Base-by-base conservation (phyloP, 2,113 vertebrate species). In the Nothocercus julius region DNA sequence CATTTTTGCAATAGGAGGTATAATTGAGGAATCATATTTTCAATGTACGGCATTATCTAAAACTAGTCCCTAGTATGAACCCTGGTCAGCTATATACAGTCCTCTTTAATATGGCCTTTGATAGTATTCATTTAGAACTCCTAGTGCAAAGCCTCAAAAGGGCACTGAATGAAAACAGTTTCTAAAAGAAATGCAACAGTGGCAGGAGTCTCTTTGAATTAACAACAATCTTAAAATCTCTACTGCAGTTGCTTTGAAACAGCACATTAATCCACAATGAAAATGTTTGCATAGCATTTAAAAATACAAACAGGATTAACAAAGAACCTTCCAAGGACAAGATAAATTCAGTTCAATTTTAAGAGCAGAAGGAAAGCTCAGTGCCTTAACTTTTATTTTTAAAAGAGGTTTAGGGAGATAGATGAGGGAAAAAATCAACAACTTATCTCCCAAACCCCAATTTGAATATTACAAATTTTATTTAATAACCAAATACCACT, bases 1-100 rank as follows among this genome's bases (percentile, higher is more conserved):
- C 79, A 95, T 96, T 97, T 96, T 94, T 90, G 87, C 85, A 94
- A 96, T 96, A 85, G 56, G n/a, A 93, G 69, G 32, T 75, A 95
- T 96, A 97, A 97, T 97, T 96, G 96, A 97, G 94, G 90, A 97
- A 96, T 93, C 82, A 11, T 47, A 92, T 97, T 96, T 97, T 95
- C 82, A 92, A 56, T 97, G 95, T 95, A 92, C 95, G 86, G 96
- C 93, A 79, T 86, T 95, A 92, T 97, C 89, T 95, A 95, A 95
- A 97, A 93, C 95, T 82, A 93, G 89, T 88, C 84, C 49, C 67
- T 96, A 36, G 53, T 53, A 96, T 89, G 97, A 98, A 94, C 90
- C 89, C 83, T 93, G 96, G 94, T 97, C 96, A 98, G 95, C 92
- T 96, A 67, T 84, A 91, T 87, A 94, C 91, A 97, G 93, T 96